Evolutionary conservation across 2,888 invertebrate genomes (phyloP).

Genomic region (Conus canariensis): DNA sequence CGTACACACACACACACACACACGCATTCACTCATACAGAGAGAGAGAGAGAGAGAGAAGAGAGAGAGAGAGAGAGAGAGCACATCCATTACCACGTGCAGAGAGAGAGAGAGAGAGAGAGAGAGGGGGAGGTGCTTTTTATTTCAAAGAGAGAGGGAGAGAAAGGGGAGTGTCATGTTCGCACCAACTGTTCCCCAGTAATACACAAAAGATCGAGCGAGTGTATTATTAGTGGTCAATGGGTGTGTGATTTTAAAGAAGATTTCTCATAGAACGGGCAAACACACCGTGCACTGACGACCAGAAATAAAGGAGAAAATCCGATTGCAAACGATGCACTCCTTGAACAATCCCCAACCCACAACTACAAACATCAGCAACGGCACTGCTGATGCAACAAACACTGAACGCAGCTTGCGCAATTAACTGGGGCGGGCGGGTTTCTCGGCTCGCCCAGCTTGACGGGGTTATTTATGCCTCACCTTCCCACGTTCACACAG

Average conservation of each 20-base stretch:
- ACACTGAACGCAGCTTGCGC: neutral
- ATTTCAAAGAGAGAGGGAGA: neutral
- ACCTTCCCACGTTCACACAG: neutral
- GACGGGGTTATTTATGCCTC: neutral
- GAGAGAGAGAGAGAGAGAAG: neutral
- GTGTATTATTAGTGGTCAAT: neutral
- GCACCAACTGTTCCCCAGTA: no score
- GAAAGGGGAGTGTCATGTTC: neutral
- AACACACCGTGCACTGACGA: no score
- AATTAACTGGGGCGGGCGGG: neutral
- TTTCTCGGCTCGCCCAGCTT: neutral
- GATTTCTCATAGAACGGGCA: no score
- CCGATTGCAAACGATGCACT: no score
- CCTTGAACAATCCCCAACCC: no score
- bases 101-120: no score
- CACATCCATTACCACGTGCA: neutral
- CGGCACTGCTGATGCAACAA: no score
- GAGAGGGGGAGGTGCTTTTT: neutral
- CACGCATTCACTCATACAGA: neutral
- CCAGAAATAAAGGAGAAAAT: no score
- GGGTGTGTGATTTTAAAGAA: neutral
- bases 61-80: neutral
- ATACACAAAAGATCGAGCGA: neutral
- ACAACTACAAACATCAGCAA: no score
- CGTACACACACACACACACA: conserved; percentile 15